A percentile compares a stretch with the other conserved stretches of the same genome.
These are phyloP conservation scores for Ameiurus melas DNA, from an alignment of 2,113 vertebrate genomes.

Conservation along the genomic window DNA sequence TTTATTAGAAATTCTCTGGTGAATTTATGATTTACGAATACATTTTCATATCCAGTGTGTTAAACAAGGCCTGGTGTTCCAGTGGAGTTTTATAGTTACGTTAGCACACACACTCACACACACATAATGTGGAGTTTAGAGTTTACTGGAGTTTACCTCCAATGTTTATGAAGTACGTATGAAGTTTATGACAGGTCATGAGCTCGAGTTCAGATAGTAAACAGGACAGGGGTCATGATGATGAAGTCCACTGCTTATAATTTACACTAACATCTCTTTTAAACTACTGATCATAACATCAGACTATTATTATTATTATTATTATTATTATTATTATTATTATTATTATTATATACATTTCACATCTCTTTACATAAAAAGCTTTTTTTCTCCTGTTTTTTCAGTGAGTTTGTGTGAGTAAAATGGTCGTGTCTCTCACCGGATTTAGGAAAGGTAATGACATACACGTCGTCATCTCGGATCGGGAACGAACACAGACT, in stretches of 20 bases:
- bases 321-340: background rate
- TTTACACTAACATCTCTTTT: background rate
- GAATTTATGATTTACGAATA: background rate
- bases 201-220: background rate
- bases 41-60: background rate
- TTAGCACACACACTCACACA: background rate
- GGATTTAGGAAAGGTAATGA: constrained; percentile 67
- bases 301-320: background rate
- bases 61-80: background rate
- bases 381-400: too few species aligned
- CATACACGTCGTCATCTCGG: constrained; percentile 63
- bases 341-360: background rate
- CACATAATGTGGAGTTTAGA: background rate
- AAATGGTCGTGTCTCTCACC: constrained; percentile 53
- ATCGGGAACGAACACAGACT: constrained; percentile 63
- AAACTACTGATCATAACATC: background rate
- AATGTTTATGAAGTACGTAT: background rate
- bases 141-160: background rate
- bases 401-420: background rate
- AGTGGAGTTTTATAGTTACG: too few species aligned
- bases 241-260: background rate
- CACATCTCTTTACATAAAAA: background rate
- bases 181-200: background rate
- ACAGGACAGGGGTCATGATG: background rate
- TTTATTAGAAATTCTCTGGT: too few species aligned